These are phyloP conservation scores for Phrynocephalus guinanensis DNA, from an alignment of 2,797 vertebrate species.

Conservation along the genomic window DNA sequence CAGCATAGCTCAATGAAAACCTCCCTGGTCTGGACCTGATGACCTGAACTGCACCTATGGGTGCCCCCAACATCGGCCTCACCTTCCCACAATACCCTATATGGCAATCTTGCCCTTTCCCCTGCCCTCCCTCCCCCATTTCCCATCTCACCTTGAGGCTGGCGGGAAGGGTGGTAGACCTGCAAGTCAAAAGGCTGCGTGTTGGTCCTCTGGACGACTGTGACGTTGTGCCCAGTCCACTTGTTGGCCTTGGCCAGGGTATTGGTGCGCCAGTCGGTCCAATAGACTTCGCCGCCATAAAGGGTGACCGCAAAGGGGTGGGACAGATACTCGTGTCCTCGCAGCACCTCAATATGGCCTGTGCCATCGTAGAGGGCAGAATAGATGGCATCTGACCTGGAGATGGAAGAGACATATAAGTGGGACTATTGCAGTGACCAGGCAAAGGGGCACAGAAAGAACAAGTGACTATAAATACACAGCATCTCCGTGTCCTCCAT, in stretches of 20 bases:
- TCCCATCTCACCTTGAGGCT: conserved; percentile 88
- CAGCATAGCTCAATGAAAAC: not conserved
- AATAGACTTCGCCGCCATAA: conserved; percentile 96
- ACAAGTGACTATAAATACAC: not conserved
- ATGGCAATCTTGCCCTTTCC: not conserved
- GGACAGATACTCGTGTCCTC: conserved; percentile 96
- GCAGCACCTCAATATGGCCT: conserved; percentile 94
- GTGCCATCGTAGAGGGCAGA: conserved; percentile 94
- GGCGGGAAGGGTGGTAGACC: conserved; percentile 96
- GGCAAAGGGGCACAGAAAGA: not conserved
- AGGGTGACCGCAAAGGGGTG: conserved; percentile 98
- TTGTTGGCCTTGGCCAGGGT: conserved; percentile 98
- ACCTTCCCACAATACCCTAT: not conserved
- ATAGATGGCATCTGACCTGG: conserved; percentile 97
- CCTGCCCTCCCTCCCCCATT: no score
- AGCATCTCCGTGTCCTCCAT: not conserved
- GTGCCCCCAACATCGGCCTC: not conserved
- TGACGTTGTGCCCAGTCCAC: conserved; percentile 97
- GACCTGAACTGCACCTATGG: not conserved
- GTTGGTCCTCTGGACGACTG: conserved; percentile 96
- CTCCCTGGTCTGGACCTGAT: not conserved
- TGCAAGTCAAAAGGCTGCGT: conserved; percentile 98
- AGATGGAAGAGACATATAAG: conserved; percentile 4
- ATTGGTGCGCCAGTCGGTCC: conserved; percentile 98
- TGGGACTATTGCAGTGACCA: not conserved